Evolutionary conservation across 2,113 vertebrate genomes (phyloP).

Genomic region (Picathartes gymnocephalus): DNA sequence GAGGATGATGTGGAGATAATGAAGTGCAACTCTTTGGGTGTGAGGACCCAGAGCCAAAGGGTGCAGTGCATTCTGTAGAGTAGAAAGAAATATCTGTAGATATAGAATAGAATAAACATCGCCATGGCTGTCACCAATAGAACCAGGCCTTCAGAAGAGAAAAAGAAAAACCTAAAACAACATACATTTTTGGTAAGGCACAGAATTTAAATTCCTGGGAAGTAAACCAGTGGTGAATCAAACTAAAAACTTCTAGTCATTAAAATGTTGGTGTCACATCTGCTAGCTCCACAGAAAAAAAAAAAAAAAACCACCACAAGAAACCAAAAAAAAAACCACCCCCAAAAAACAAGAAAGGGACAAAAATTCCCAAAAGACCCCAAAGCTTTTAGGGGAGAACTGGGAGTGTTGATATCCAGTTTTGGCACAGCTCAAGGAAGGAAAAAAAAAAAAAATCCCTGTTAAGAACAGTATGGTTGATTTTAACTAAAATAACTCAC

Average conservation of each 20-base stretch:
- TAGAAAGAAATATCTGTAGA: background rate
- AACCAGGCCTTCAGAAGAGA: background rate
- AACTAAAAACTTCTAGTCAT: background rate
- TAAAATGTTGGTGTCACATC: background rate
- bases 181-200: background rate
- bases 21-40: background rate
- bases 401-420: background rate
- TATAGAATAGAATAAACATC: background rate
- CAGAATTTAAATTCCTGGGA: background rate
- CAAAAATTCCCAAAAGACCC: background rate
- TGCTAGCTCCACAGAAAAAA: background rate
- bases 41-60: background rate
- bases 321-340: too few species aligned
- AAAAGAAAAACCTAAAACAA: background rate
- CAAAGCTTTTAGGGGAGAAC: background rate
- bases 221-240: background rate
- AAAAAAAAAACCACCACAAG: too few species aligned
- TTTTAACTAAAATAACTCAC: conserved; percentile 1
- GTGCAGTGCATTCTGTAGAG: background rate
- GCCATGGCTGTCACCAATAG: background rate
- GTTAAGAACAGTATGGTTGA: background rate
- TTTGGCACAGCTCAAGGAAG: background rate
- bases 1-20: background rate
- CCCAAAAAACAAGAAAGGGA: background rate
- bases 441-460: background rate